Base-by-base conservation (phyloP, 2,888 invertebrate species). In the Chalcis sispes region DNA sequence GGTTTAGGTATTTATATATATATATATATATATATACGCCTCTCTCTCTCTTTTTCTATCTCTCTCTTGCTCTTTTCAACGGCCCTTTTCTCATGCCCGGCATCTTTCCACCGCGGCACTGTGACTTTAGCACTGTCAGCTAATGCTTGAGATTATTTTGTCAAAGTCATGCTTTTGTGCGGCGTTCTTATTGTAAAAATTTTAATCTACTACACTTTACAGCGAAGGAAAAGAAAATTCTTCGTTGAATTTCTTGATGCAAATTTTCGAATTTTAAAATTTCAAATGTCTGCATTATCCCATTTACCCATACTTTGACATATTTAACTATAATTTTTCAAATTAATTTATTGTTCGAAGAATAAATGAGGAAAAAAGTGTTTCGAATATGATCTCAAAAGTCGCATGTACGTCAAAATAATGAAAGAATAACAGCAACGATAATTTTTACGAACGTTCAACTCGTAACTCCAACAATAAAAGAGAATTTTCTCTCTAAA, bases 121-220 rank as follows among this genome's bases (percentile, higher is more conserved):
- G 13, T 54, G 40, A 52, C 42, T 56, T 54, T n/a, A 42, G 56
- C 42, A 52, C 29, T 36, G 36, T 66, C 32, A 70, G 29, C 65
- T 52, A 65, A 52, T 36, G 65, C n/a, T 64, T 32, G n/a, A 65
- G 29, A 66, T 66, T 66, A 54, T 66, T 66, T 66, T 54, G 66
- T 66, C 66, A 66, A 66, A 66, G 66, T 66, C 65, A 65, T 52
- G 65, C 50, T 15, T 15, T 27, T 27, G 4, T 25, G 27, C 15
- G 15, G 15, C 25, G 8, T 25, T 48, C 46, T n/a, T n/a, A n/a
- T n/a, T n/a, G 42, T 25, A 48, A 20, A 62, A 62, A 48, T 23
- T 61, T 40, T 5, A 54, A 8, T 36, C 36, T 36, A n/a, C n/a
- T n/a, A 10, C 10, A 36, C 10, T 36, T 36, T 10, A 36, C 5